These are phyloP conservation scores for Tyrophagus putrescentiae DNA, from an alignment of 1,140 invertebrate genomes.

Conservation along the genomic window DNA sequence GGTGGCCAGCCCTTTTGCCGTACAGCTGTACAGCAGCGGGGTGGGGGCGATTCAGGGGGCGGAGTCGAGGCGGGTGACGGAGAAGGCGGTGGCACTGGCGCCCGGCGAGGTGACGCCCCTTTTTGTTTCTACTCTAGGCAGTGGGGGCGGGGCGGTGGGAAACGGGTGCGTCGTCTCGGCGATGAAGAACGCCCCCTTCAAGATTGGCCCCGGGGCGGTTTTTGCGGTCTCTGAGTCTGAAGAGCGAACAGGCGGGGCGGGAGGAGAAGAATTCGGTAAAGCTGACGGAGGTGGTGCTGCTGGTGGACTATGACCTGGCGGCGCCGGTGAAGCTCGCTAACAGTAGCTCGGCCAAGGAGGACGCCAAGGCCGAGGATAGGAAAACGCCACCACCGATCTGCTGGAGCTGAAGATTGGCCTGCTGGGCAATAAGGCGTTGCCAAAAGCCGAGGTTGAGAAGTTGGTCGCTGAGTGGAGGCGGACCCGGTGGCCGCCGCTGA, in stretches of 20 bases:
- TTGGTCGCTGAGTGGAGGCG: background rate
- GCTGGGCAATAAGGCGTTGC: no score
- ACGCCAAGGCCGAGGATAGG: background rate
- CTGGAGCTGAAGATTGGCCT: background rate
- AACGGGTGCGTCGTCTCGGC: background rate
- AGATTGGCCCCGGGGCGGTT: background rate
- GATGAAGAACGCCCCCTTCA: background rate
- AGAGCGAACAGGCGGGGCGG: no score
- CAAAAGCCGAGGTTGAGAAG: background rate
- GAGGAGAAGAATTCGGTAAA: background rate
- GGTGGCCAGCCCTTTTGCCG: constrained; percentile 47
- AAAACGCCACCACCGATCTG: background rate
- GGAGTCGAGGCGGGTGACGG: constrained; percentile 74
- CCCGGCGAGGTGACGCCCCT: constrained; percentile 49
- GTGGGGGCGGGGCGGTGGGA: background rate
- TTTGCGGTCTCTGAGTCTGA: background rate
- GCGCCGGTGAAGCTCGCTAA: background rate
- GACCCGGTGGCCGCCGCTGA: background rate
- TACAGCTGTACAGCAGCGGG: constrained; percentile 60
- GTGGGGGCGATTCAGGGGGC: constrained; percentile 42
- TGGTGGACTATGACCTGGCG: background rate
- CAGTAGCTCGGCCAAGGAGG: background rate
- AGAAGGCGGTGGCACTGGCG: constrained; percentile 42
- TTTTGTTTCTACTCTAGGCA: constrained; percentile 53
- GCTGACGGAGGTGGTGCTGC: background rate